These are phyloP conservation scores for Cyprinus carpio DNA, from an alignment of 2,113 vertebrate species.

Conservation along the genomic window DNA sequence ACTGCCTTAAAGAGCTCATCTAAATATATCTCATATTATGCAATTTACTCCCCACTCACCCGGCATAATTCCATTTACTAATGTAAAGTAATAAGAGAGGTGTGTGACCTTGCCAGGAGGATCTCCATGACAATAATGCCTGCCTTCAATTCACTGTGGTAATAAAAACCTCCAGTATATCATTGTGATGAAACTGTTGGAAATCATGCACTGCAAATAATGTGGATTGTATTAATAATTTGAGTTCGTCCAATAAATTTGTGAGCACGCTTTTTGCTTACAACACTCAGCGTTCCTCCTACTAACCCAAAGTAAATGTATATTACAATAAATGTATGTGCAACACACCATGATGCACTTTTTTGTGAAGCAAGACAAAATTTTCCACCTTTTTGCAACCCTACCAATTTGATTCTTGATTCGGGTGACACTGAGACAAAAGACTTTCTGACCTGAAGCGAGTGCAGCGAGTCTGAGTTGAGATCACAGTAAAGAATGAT, in stretches of 20 bases:
- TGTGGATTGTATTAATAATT: neutral
- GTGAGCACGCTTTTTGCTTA: neutral
- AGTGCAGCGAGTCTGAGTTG: slow-evolving; percentile 89
- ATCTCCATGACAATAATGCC: slow-evolving; percentile 6
- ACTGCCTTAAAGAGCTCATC: neutral
- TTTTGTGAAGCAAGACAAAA: neutral
- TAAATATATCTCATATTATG: neutral
- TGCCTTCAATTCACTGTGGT: neutral
- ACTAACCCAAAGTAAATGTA: neutral
- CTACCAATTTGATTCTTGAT: neutral
- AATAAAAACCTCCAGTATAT: neutral
- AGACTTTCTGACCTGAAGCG: slow-evolving; percentile 83
- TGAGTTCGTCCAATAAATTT: neutral
- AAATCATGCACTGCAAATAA: neutral
- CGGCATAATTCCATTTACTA: slow-evolving; percentile 1
- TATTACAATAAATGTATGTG: neutral
- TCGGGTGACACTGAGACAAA: neutral
- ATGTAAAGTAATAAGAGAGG: slow-evolving; percentile 4
- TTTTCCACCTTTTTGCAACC: too few species aligned
- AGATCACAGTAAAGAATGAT: slow-evolving; percentile 97
- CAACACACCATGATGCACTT: neutral
- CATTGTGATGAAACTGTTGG: neutral
- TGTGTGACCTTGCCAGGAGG: neutral
- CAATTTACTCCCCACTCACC: neutral
- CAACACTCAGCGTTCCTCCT: neutral